A percentile compares a stretch with the other conserved stretches of the same genome.
These are phyloP conservation scores for Aplodontia rufa DNA, from an alignment of 2,113 vertebrate species.

Conservation along the genomic window DNA sequence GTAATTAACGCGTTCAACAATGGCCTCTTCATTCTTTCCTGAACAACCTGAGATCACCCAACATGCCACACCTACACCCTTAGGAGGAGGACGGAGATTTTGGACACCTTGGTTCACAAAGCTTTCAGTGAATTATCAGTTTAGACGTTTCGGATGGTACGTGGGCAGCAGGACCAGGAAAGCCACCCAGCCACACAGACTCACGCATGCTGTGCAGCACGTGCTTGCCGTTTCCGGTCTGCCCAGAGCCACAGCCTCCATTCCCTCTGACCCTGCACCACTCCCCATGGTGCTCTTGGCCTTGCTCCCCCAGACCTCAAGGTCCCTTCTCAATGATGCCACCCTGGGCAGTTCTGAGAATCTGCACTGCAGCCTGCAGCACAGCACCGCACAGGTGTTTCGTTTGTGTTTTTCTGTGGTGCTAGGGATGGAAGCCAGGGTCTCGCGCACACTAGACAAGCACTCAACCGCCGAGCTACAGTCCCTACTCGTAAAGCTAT, in stretches of 20 bases:
- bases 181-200: background rate
- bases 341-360: background rate
- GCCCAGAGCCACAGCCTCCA: background rate
- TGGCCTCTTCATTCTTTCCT: constrained; percentile 28
- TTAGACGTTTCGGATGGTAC: too few species aligned
- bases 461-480: background rate
- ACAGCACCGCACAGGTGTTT: background rate
- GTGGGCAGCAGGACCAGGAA: too few species aligned
- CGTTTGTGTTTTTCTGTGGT: background rate
- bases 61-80: background rate
- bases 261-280: background rate
- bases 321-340: background rate
- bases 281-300: background rate
- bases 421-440: background rate
- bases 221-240: background rate
- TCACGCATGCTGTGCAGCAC: background rate
- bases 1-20: background rate
- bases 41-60: background rate
- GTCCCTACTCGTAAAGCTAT: background rate
- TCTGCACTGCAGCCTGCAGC: background rate
- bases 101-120: constrained; percentile 1
- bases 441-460: background rate
- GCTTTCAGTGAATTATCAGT: background rate
- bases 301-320: background rate
- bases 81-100: background rate